These are phyloP conservation scores for Seriola dumerili DNA, from an alignment of 2,113 vertebrate genomes.

Conservation along the genomic window DNA sequence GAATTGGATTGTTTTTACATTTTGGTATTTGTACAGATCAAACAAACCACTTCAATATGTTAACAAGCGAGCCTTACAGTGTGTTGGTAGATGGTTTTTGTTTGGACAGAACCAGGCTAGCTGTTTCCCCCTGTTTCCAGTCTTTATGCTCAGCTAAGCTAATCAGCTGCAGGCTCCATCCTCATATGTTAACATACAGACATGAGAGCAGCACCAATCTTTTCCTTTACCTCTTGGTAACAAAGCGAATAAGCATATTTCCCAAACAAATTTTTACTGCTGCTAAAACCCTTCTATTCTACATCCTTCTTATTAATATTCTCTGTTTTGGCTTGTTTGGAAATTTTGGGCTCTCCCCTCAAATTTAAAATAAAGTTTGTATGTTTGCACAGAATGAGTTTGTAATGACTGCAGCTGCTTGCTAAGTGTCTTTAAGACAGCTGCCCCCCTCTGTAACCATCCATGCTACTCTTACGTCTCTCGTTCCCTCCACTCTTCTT, in stretches of 20 bases:
- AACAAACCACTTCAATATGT: background rate
- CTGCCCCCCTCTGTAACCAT: too few relatives aligned
- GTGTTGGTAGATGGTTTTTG: background rate
- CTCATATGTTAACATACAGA: background rate
- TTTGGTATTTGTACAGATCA: background rate
- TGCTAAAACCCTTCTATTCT: background rate
- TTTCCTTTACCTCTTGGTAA: background rate
- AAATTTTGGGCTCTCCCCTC: too few relatives aligned
- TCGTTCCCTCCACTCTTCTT: conserved; percentile 16
- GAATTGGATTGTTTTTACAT: background rate
- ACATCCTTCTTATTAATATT: too few relatives aligned
- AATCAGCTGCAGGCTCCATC: background rate
- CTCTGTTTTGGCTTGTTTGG: too few relatives aligned
- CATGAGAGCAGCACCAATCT: background rate
- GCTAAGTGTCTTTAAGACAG: too few relatives aligned
- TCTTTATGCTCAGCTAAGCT: background rate
- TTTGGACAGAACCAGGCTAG: conserved; percentile 1
- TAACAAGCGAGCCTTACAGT: background rate
- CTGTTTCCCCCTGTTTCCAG: conserved; percentile 23
- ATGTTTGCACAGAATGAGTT: too few relatives aligned
- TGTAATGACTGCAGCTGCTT: too few relatives aligned
- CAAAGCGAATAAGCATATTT: background rate
- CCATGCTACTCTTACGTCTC: background rate
- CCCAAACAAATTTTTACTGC: background rate
- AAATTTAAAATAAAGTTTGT: too few relatives aligned